Percentiles rank a stretch among this genome's conserved stretches.
phyloP scores from a whole-genome alignment of 2,113 vertebrate species.

The Alouatta palliata region DNA sequence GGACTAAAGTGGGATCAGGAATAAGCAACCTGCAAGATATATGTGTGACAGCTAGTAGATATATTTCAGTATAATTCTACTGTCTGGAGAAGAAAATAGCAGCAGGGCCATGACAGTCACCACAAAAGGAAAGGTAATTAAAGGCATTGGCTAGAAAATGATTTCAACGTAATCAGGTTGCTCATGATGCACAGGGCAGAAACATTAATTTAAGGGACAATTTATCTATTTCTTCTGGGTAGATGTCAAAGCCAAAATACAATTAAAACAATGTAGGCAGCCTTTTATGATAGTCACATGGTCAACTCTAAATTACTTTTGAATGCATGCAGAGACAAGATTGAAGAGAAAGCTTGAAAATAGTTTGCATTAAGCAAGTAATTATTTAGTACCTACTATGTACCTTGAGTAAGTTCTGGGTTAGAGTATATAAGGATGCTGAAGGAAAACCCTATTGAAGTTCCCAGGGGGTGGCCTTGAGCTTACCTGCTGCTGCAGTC shows the following conservation, averaged over 20 bases:
- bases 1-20: neutral
- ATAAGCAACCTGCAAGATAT: neutral
- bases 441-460: neutral
- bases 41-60: neutral
- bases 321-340: neutral
- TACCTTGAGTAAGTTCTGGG: neutral
- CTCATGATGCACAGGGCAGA: neutral
- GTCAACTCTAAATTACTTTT: neutral
- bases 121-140: neutral
- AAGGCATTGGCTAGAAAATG: neutral
- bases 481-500: neutral
- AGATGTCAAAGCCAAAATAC: slow-evolving; percentile 22
- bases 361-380: neutral
- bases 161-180: neutral
- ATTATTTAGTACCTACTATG: neutral
- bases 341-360: neutral
- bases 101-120: neutral
- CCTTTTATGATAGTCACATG: neutral
- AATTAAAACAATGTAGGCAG: neutral
- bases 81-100: neutral
- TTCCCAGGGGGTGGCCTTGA: neutral
- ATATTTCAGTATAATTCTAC: neutral
- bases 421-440: neutral
- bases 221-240: slow-evolving; percentile 27
- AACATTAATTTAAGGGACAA: slow-evolving; percentile 43